Conservation (phyloP, 2,888 invertebrate genomes). For the Nemotelus nigrinus region DNA sequence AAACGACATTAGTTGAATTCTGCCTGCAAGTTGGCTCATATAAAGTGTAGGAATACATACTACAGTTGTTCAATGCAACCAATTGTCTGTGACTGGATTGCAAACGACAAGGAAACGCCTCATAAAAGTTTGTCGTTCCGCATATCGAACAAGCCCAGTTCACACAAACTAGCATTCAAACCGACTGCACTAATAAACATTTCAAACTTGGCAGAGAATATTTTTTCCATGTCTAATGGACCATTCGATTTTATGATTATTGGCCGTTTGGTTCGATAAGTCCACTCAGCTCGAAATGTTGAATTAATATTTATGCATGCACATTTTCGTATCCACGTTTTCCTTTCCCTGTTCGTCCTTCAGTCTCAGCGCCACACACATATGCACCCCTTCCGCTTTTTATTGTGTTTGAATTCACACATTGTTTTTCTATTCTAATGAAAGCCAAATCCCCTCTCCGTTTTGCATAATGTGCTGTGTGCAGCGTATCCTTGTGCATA, state of each 20-base stretch:
- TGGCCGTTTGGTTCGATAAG: conserved; percentile 37
- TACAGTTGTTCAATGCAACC: conserved; percentile 6
- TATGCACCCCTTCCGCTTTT: neutral
- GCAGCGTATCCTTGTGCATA: conserved; percentile 34
- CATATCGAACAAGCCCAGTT: neutral
- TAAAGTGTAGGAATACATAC: neutral
- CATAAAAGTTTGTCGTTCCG: conserved; percentile 36
- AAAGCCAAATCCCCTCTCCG: neutral
- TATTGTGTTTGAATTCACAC: conserved; percentile 18
- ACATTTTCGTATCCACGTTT: neutral
- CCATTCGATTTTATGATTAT: conserved; percentile 40
- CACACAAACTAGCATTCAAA: neutral
- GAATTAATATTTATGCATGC: neutral
- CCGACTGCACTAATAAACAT: conserved; percentile 39
- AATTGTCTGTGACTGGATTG: conserved; percentile 24
- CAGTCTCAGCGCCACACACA: neutral
- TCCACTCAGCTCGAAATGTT: neutral
- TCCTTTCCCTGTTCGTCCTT: neutral
- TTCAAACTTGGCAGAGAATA: conserved; percentile 24
- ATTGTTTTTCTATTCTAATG: conserved; percentile 40
- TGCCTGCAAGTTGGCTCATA: too few relatives aligned
- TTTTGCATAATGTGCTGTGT: neutral
- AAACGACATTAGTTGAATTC: too few relatives aligned
- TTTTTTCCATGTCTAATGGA: conserved; percentile 32
- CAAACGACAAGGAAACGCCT: conserved; percentile 33